A percentile compares a stretch with the other conserved stretches of the same genome.
These are phyloP conservation scores for Drosophila ogumai DNA, from an alignment of 1,140 invertebrate species.

Conservation along the genomic window DNA sequence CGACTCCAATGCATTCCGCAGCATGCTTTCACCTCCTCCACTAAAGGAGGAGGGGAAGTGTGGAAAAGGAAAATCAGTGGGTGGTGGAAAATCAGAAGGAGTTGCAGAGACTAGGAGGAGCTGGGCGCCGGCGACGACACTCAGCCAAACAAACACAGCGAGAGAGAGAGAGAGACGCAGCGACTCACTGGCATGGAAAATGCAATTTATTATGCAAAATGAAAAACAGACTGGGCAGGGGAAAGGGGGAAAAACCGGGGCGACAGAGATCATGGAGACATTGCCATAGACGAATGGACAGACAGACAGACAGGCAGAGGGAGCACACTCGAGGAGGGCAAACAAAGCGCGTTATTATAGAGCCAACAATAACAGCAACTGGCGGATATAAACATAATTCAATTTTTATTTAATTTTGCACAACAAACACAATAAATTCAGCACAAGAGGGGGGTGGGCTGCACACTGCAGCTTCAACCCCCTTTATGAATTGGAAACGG, in stretches of 20 bases:
- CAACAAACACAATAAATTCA: constrained; percentile 82
- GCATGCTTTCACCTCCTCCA: constrained; percentile 33
- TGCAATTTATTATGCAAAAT: constrained; percentile 84
- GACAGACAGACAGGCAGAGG: constrained; percentile 22
- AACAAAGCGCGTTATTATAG: constrained; percentile 76
- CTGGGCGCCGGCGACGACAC: constrained; percentile 36
- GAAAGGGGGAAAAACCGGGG: neutral
- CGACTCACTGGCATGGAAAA: constrained; percentile 79
- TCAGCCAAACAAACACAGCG: constrained; percentile 53
- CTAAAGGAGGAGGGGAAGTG: neutral
- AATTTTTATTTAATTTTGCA: constrained; percentile 82
- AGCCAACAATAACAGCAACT: constrained; percentile 77
- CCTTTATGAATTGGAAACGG: constrained; percentile 42
- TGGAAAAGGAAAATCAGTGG: neutral
- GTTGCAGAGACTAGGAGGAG: neutral
- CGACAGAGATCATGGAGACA: constrained; percentile 61
- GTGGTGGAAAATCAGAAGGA: neutral
- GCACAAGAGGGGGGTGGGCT: neutral
- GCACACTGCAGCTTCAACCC: neutral
- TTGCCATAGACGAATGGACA: constrained; percentile 41
- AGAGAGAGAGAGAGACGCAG: constrained; percentile 26
- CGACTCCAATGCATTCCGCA: constrained; percentile 32
- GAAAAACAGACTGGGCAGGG: constrained; percentile 60
- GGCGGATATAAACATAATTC: constrained; percentile 81
- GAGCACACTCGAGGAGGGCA: constrained; percentile 29